Base-by-base conservation (phyloP, 2,888 invertebrate species). In the Sphecodes monilicornis region DNA sequence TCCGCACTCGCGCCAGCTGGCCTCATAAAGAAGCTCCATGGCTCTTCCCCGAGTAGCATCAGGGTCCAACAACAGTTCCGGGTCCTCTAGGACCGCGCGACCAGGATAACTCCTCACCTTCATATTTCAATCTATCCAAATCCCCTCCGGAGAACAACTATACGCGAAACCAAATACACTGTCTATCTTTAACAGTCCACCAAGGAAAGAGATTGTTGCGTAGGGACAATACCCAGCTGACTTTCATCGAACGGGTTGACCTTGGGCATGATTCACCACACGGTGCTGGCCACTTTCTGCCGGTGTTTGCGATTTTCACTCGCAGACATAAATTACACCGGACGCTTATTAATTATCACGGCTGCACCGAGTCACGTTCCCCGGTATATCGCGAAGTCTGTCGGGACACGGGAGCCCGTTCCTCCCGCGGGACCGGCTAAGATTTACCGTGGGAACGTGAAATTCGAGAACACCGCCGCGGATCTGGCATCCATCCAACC, bases 101-200 rank as follows among this genome's bases (percentile, higher is more conserved):
- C 98, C 98, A 68, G 98, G 98, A 95, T 98, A 97, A 92, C 97
- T 97, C 94, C 97, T 97, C 89, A 98, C 97, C 96, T 97, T 97
- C 98, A 98, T 98, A 22, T 26, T 1, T 1, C 5, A 41, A 60
- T 26, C 29, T 4, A 11, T 66, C 22, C 10, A 8, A 39, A n/a
- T 22, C n/a, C 39, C 18, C 22, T 66, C 22, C 22, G n/a, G 0
- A 10, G 22, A 22, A n/a, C n/a, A 3, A n/a, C n/a, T 3, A 10
- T n/a, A 10, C n/a, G 10, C n/a, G 22, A 50, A 3, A 50, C 50
- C n/a, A 10, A 50, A 50, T n/a, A 11, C 41, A 3, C 41, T n/a
- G 50, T 50, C 22, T 13, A 43, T 16, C 29, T 22, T 11, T 66
- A 66, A 39, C 66, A 66, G 26, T n/a, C 41, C 22, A 26, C 5